phyloP scores from a whole-genome alignment of 2,113 vertebrate species.

The Phrynocephalus versicolor region DNA sequence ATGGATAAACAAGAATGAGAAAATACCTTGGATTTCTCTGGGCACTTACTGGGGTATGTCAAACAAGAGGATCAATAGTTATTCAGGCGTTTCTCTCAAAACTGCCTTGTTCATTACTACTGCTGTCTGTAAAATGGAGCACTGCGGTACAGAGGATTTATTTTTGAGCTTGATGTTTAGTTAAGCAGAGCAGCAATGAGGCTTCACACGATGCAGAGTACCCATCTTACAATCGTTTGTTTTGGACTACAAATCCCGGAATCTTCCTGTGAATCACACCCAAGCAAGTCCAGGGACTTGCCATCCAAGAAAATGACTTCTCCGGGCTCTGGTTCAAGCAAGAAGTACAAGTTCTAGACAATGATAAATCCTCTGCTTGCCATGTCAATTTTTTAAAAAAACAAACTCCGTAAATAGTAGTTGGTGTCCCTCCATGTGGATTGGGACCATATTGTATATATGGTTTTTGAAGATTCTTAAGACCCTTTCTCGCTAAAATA shows the following conservation, averaged over 20 bases:
- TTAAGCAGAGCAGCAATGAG: not conserved
- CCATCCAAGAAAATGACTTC: too few species aligned
- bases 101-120: not conserved
- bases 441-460: not conserved
- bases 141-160: not conserved
- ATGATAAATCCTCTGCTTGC: too few species aligned
- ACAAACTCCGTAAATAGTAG: not conserved
- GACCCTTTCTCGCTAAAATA: not conserved
- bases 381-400: not conserved
- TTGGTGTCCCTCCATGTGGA: not conserved
- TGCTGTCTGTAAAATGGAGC: not conserved
- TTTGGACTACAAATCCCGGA: too few species aligned
- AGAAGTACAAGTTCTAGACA: too few species aligned
- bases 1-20: not conserved
- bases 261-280: too few species aligned
- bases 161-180: not conserved
- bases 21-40: not conserved
- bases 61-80: not conserved
- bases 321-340: too few species aligned
- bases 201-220: not conserved
- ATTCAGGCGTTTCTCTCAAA: not conserved
- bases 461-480: not conserved
- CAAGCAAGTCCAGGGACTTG: too few species aligned
- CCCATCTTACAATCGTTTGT: not conserved
- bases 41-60: not conserved